Evolutionary conservation across 2,113 vertebrate genomes (phyloP).

Genomic region (Oreocharis arfaki): DNA sequence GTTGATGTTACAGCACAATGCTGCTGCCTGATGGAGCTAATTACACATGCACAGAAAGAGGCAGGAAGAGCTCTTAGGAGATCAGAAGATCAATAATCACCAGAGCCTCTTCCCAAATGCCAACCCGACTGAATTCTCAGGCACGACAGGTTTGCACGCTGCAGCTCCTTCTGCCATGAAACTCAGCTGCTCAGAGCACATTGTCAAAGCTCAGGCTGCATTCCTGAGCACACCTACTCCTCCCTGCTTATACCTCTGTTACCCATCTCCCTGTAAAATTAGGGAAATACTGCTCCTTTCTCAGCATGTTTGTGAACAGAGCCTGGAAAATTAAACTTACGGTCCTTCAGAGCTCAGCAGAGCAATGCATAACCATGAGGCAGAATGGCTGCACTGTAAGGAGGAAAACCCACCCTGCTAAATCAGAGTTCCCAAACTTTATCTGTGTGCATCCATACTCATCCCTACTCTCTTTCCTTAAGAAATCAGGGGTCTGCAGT

Average conservation of each 20-base stretch:
- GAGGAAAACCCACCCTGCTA: background rate
- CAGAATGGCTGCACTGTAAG: background rate
- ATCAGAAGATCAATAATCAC: background rate
- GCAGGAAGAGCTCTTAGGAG: background rate
- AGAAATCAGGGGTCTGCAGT: background rate
- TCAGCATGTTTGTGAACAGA: background rate
- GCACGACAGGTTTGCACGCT: rapidly evolving
- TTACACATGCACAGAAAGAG: background rate
- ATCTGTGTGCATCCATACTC: rapidly evolving
- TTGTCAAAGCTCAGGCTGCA: background rate
- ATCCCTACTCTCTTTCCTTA: too few relatives aligned
- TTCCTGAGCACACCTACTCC: background rate
- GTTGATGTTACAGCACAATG: background rate
- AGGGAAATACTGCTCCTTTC: background rate
- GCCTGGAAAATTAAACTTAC: background rate
- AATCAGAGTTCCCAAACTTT: background rate
- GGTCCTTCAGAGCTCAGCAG: background rate
- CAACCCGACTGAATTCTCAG: background rate
- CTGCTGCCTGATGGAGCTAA: background rate
- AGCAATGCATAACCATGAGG: background rate
- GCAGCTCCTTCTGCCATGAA: background rate
- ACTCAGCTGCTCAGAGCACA: background rate
- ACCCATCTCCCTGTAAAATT: background rate
- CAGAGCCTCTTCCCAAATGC: background rate
- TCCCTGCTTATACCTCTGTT: background rate